A percentile compares a stretch with the other conserved stretches of the same genome.
Evolutionary conservation across 2,888 invertebrate species (phyloP).

Genomic region (Hesperia comma): DNA sequence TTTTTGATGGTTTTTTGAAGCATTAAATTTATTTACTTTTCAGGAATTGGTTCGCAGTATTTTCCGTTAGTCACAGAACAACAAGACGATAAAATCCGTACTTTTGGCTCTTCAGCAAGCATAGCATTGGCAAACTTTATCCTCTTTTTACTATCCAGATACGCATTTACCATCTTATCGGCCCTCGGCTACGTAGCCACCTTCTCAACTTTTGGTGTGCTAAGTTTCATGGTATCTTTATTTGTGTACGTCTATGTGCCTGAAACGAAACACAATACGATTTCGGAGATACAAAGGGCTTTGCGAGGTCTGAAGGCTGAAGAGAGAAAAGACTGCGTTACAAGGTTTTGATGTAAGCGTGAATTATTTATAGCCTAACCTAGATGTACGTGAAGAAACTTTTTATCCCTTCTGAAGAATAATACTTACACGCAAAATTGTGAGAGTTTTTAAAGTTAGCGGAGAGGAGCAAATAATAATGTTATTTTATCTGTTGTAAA

Average conservation of each 20-base stretch:
- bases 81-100: slow-evolving; percentile 57
- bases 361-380: too few relatives aligned
- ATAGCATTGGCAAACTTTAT: slow-evolving; percentile 33
- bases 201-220: slow-evolving; percentile 53
- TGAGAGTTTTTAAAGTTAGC: too few relatives aligned
- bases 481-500: too few relatives aligned
- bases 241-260: slow-evolving; percentile 58
- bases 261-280: slow-evolving; percentile 66
- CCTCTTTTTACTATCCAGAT: slow-evolving; percentile 54
- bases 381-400: too few relatives aligned
- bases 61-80: slow-evolving; percentile 59
- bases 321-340: not conserved
- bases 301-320: slow-evolving; percentile 40
- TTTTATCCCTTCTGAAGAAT: too few relatives aligned
- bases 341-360: not conserved
- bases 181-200: slow-evolving; percentile 54
- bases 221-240: slow-evolving; percentile 47
- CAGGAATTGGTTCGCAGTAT: slow-evolving; percentile 62
- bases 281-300: slow-evolving; percentile 59
- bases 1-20: too few relatives aligned
- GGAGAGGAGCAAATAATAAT: too few relatives aligned
- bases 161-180: slow-evolving; percentile 50
- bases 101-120: slow-evolving; percentile 50
- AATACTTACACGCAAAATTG: too few relatives aligned
- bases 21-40: slow-evolving; percentile 35